phyloP scores from a whole-genome alignment of 2,113 vertebrate species.

The Sterrhoptilus dennistouni region DNA sequence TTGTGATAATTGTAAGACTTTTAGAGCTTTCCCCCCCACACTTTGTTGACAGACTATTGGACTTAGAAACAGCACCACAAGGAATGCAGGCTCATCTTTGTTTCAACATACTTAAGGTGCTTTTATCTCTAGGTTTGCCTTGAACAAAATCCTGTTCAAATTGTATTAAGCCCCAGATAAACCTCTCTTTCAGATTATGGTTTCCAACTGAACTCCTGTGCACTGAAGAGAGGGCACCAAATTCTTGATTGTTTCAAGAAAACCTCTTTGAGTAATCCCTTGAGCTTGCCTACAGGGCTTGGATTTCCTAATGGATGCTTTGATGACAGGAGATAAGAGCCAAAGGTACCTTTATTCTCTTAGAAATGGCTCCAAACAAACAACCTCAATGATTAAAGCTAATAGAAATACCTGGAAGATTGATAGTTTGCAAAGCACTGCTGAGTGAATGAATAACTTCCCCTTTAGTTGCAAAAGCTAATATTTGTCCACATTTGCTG shows the following conservation, averaged over 20 bases:
- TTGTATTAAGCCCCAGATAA: slow-evolving; percentile 68
- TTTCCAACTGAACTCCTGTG: slow-evolving; percentile 58
- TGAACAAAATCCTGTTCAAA: slow-evolving; percentile 76
- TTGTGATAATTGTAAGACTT: slow-evolving; percentile 39
- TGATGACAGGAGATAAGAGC: slow-evolving; percentile 85
- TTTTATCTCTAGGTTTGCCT: slow-evolving; percentile 71
- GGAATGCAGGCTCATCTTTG: slow-evolving; percentile 58
- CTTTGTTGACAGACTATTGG: slow-evolving; percentile 25
- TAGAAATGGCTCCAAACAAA: slow-evolving; percentile 83
- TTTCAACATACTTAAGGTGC: slow-evolving; percentile 57
- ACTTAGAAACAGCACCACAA: slow-evolving; percentile 34
- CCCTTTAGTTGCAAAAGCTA: slow-evolving; percentile 78
- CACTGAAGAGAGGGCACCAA: slow-evolving; percentile 60
- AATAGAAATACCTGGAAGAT: slow-evolving; percentile 81
- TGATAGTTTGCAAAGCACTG: slow-evolving; percentile 78
- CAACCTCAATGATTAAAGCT: slow-evolving; percentile 82
- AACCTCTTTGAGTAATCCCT: slow-evolving; percentile 80
- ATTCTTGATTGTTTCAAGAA: slow-evolving; percentile 74
- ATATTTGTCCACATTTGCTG: slow-evolving; percentile 80
- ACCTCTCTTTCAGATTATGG: slow-evolving; percentile 70
- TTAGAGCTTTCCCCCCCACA: neutral
- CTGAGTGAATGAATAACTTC: slow-evolving; percentile 82
- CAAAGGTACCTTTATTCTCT: slow-evolving; percentile 82
- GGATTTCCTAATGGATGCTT: slow-evolving; percentile 82
- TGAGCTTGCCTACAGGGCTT: slow-evolving; percentile 78